Conservation (phyloP, 2,797 vertebrate genomes). For the Apogon hyalosoma region DNA sequence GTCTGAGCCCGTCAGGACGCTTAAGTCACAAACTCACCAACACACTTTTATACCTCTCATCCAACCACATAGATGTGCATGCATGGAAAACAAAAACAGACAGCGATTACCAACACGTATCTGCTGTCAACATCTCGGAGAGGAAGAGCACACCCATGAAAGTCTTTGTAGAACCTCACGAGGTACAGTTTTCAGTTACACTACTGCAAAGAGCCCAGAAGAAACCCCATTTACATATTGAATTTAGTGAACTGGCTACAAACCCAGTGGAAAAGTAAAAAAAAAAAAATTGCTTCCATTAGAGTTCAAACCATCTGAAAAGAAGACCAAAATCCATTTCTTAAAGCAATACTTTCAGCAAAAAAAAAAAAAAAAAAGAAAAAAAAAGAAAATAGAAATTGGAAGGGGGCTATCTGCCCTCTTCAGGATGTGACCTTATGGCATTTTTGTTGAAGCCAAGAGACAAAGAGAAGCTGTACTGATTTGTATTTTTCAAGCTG, state of each 20-base stretch:
- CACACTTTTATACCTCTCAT: constrained; percentile 61
- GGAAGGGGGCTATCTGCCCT: constrained; percentile 22
- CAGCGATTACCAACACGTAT: constrained; percentile 35
- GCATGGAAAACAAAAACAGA: constrained; percentile 54
- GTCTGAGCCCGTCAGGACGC: constrained; percentile 68
- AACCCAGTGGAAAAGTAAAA: constrained; percentile 11
- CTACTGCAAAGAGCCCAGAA: constrained; percentile 7
- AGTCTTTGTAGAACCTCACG: constrained; percentile 22
- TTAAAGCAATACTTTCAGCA: constrained; percentile 86
- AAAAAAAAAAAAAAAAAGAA: constrained; percentile 56
- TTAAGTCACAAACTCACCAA: constrained; percentile 11
- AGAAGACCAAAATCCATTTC: constrained; percentile 80
- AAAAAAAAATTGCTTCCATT: constrained; percentile 28
- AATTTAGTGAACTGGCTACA: constrained; percentile 1
- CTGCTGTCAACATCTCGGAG: constrained; percentile 23
- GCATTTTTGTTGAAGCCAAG: constrained; percentile 37
- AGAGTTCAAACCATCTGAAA: constrained; percentile 51
- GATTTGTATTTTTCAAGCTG: constrained; percentile 65
- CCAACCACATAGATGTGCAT: constrained; percentile 55
- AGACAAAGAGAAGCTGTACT: constrained; percentile 30
- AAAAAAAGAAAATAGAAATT: constrained; percentile 10
- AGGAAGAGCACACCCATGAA: constrained; percentile 31
- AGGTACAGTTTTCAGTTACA: constrained; percentile 14
- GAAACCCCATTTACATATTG: constrained; percentile 19
- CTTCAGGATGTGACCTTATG: constrained; percentile 11